Evolutionary conservation across 2,797 vertebrate genomes (phyloP).

Genomic region (Mormyrops boulengeri): DNA sequence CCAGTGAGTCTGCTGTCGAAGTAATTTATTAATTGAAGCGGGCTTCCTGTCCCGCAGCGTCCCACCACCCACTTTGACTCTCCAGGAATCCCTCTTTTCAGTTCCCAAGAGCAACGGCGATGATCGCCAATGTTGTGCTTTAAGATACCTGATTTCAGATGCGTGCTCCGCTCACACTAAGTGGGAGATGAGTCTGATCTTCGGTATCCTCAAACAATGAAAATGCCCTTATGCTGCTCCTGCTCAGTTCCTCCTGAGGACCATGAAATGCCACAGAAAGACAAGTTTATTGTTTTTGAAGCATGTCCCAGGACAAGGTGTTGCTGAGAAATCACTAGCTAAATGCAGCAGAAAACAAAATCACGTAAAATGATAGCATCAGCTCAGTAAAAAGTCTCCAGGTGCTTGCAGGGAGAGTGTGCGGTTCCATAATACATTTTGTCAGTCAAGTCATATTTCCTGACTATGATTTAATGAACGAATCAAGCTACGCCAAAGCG

Average conservation of each 20-base stretch:
- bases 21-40: background rate
- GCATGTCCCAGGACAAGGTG: background rate
- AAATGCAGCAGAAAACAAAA: background rate
- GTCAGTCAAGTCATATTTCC: background rate
- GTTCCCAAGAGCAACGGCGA: background rate
- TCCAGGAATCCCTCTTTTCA: background rate
- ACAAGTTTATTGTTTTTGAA: background rate
- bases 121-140: background rate
- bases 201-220: background rate
- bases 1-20: background rate
- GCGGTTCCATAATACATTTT: background rate
- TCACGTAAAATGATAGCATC: background rate
- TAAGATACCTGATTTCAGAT: background rate
- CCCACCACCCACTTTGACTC: background rate
- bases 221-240: background rate
- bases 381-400: background rate
- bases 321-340: background rate
- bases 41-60: background rate
- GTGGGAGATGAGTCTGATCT: background rate
- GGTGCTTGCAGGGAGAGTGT: background rate
- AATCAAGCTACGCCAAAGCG: background rate
- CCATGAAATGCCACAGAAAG: background rate
- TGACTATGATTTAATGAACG: constrained; percentile 2
- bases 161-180: background rate
- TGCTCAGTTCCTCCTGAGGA: background rate